Evolutionary conservation across 2,888 invertebrate species (phyloP), one percentile per base, ranked within the genome.

Genomic region (Aporophyla nigra): DNA sequence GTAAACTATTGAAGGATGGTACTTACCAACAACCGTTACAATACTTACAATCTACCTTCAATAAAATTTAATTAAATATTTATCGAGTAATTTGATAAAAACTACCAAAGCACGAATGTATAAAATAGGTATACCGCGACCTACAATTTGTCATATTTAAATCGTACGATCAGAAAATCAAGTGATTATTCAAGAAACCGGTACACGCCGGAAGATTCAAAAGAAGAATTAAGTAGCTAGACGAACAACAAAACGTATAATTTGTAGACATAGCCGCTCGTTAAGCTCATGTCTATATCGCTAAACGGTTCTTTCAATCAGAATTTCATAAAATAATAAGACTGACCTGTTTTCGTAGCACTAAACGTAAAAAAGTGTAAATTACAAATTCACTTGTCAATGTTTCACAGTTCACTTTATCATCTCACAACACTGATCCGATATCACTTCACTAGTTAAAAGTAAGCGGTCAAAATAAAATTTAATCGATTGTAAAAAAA

Each of bases 151-250:
- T 88, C 79, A 73, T 73, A 54, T 68, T 68, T 76, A 78, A 76
- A 84, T 84, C 74, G 88, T 86, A 88, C 84, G 87, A 90, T 89
- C 89, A 86, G 77, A 89, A 85, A 86, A 83, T 85, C 86, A 90
- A 83, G 70, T 83, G 89, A 90, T 92, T 91, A 92, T 86, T 83
- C 70, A 90, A 91, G 83, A 90, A 91, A 92, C 88, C 88, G 87
- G 88, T 87, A 90, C 83, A 72, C 74, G 59, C 69, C 83, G 85
- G 82, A 83, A 85, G 77, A 90, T 85, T 83, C 53, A 77, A 85
- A 83, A 85, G 74, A 82, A 24, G 68, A 76, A 71, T 78, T 77
- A 84, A 85, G 77, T 76, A 82, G 78, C 84, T 83, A 87, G 86
- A 75, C 80, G 67, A 76, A 85, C 79, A 81, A 86, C 80, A 86